phyloP scores from a whole-genome alignment of 2,113 vertebrate genomes.

The Uria lomvia region DNA sequence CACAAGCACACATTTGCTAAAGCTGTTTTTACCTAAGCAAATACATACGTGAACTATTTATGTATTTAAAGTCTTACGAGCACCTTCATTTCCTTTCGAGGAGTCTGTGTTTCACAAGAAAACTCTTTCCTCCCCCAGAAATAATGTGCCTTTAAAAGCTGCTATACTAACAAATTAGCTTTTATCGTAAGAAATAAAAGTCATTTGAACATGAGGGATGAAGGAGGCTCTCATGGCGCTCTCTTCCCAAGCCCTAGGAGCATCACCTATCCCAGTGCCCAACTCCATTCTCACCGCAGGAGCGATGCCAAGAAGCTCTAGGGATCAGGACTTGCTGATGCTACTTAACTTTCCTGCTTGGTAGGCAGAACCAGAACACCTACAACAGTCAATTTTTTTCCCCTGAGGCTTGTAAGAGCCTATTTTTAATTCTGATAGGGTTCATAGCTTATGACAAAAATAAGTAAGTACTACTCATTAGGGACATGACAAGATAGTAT shows the following conservation, averaged over 20 bases:
- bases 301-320: not conserved
- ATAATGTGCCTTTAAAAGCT: not conserved
- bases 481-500: not conserved
- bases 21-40: not conserved
- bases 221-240: not conserved
- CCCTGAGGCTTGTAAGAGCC: not conserved
- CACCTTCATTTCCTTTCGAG: not conserved
- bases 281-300: not conserved
- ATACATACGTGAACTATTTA: not conserved
- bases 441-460: not conserved
- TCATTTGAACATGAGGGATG: not conserved
- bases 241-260: not conserved
- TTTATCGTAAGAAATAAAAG: not conserved
- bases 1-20: not conserved
- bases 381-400: not conserved
- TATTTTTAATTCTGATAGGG: not conserved
- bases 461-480: not conserved
- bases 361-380: not conserved
- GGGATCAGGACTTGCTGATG: not conserved
- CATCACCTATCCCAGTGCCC: not conserved
- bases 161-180: not conserved
- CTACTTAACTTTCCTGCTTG: not conserved
- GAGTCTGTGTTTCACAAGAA: not conserved
- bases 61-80: not conserved
- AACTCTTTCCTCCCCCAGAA: not conserved